These are phyloP conservation scores for Hypanus sabinus DNA, from an alignment of 2,113 vertebrate genomes.

Conservation along the genomic window DNA sequence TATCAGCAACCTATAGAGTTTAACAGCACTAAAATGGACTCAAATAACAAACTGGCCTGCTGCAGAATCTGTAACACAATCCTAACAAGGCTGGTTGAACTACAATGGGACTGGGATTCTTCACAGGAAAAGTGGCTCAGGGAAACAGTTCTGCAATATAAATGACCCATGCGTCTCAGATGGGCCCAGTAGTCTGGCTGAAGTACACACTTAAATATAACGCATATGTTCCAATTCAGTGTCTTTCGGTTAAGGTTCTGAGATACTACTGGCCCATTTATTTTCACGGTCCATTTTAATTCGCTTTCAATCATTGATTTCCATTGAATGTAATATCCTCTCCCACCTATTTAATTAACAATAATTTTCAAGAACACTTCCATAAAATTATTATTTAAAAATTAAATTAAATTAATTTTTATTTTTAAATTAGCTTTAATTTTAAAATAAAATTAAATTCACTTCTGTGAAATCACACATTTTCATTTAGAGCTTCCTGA, in stretches of 20 bases:
- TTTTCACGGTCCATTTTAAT: background rate
- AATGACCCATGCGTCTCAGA: background rate
- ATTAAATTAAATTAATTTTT: no score
- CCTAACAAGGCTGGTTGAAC: background rate
- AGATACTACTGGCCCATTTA: background rate
- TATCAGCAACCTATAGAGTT: background rate
- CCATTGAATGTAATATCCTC: background rate
- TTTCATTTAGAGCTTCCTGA: background rate
- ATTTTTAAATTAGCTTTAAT: no score
- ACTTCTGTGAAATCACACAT: background rate
- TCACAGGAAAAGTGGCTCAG: background rate
- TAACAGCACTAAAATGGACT: background rate
- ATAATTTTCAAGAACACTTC: background rate
- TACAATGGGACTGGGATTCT: background rate
- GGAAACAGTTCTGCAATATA: background rate
- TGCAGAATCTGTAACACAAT: background rate
- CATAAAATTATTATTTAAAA: background rate
- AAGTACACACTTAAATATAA: background rate
- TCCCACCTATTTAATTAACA: background rate
- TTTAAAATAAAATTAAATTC: no score
- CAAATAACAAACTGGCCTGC: background rate
- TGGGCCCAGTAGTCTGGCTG: background rate
- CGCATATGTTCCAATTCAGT: background rate
- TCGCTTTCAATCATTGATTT: background rate
- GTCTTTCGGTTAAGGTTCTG: background rate